Evolutionary conservation across 1,140 invertebrate genomes (phyloP).

Genomic region (Plodia interpunctella): DNA sequence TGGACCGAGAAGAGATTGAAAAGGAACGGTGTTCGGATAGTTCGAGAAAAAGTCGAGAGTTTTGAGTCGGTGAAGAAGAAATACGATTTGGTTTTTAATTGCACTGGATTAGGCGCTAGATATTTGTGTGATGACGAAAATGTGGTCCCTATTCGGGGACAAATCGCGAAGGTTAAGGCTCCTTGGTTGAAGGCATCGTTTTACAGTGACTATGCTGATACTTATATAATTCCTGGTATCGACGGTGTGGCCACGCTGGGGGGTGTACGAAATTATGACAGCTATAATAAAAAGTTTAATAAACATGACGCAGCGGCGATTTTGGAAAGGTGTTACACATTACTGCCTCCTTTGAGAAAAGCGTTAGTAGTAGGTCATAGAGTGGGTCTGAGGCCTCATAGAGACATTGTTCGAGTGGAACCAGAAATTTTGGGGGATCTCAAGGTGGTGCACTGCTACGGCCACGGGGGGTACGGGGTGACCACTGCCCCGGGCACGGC

Average conservation of each 20-base stretch:
- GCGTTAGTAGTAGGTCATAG: slow-evolving; percentile 81
- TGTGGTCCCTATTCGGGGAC: slow-evolving; percentile 91
- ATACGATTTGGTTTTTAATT: slow-evolving; percentile 92
- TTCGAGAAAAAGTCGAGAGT: slow-evolving; percentile 77
- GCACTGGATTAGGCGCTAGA: slow-evolving; percentile 89
- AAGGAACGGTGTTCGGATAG: slow-evolving; percentile 77
- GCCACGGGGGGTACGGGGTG: slow-evolving; percentile 94
- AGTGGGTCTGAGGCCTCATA: slow-evolving; percentile 88
- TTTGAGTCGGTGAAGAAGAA: slow-evolving; percentile 76
- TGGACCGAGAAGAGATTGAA: slow-evolving; percentile 83
- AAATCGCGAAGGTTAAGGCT: slow-evolving; percentile 90
- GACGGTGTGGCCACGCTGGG: slow-evolving; percentile 86
- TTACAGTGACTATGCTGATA: slow-evolving; percentile 86
- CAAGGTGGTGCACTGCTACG: slow-evolving; percentile 93
- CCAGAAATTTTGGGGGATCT: slow-evolving; percentile 74
- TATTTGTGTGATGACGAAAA: slow-evolving; percentile 85
- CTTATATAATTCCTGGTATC: slow-evolving; percentile 90
- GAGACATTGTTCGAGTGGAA: slow-evolving; percentile 87
- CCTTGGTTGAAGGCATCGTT: slow-evolving; percentile 94
- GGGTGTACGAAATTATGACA: slow-evolving; percentile 89
- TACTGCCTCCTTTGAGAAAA: slow-evolving; percentile 84
- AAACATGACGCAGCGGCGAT: slow-evolving; percentile 86
- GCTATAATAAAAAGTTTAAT: slow-evolving; percentile 83
- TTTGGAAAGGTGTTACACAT: slow-evolving; percentile 82
- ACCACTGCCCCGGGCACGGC: slow-evolving; percentile 91